A percentile compares a stretch with the other conserved stretches of the same genome.
Conservation (phyloP, 2,113 vertebrate genomes). For the Atherinomorus stipes region DNA sequence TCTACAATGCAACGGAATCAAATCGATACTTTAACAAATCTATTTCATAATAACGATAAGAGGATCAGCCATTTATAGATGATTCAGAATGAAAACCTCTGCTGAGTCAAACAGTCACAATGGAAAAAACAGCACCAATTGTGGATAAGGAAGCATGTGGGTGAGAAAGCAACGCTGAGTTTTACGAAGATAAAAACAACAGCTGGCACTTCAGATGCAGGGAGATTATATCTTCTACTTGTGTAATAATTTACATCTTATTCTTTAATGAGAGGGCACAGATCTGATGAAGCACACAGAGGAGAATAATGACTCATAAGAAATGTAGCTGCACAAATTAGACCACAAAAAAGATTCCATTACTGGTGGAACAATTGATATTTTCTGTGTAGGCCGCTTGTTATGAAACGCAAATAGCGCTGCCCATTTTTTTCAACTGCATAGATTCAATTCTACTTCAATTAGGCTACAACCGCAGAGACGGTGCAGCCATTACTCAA, state of each 20-base stretch:
- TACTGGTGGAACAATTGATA: constrained; percentile 58
- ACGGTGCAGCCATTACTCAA: constrained; percentile 14
- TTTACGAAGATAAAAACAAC: constrained; percentile 1
- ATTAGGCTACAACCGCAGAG: constrained; percentile 52
- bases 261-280: constrained; percentile 51
- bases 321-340: constrained; percentile 62
- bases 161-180: too few relatives aligned
- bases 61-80: constrained; percentile 6
- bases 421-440: constrained; percentile 31
- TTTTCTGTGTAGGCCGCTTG: constrained; percentile 45
- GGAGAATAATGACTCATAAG: constrained; percentile 51
- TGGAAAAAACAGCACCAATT: not conserved
- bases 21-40: not conserved
- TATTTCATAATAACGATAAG: not conserved
- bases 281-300: constrained; percentile 41
- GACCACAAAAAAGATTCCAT: constrained; percentile 69
- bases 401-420: constrained; percentile 59
- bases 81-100: constrained; percentile 6
- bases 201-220: not conserved
- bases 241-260: constrained; percentile 36
- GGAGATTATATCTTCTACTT: not conserved
- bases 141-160: constrained; percentile 2
- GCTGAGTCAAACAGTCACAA: constrained; percentile 14
- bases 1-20: not conserved
- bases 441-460: constrained; percentile 66